Evolutionary conservation across 2,888 invertebrate genomes (phyloP).

Genomic region (Muscina levida): DNA sequence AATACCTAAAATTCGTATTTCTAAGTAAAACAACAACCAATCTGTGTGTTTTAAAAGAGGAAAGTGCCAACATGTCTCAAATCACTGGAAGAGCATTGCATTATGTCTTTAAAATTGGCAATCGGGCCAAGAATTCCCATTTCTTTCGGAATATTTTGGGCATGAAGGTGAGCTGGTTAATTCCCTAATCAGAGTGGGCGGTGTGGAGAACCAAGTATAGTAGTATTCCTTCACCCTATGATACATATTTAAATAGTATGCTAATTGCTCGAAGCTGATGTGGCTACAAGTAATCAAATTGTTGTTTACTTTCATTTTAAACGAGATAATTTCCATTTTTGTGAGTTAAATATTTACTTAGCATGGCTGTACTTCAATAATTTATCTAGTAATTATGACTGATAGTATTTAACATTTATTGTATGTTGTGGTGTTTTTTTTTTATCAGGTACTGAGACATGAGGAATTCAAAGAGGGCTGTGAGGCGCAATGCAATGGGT

Average conservation of each 20-base stretch:
- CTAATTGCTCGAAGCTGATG: too few species aligned
- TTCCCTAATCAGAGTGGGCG: neutral
- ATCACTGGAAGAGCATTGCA: constrained; percentile 91
- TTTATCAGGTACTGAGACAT: constrained; percentile 90
- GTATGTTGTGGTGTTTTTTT: constrained; percentile 15
- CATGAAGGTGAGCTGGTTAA: constrained; percentile 89
- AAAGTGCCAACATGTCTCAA: constrained; percentile 68
- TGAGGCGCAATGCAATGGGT: constrained; percentile 99
- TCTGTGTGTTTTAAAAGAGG: too few species aligned
- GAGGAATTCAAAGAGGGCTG: constrained; percentile 99
- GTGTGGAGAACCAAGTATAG: too few species aligned
- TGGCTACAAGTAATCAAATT: neutral
- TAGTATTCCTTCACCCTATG: too few species aligned
- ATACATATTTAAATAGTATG: too few species aligned
- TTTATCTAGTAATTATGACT: neutral
- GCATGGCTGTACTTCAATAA: neutral
- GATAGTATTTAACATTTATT: neutral
- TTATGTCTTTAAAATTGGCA: constrained; percentile 97
- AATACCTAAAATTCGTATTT: too few species aligned
- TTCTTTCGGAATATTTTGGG: constrained; percentile 95
- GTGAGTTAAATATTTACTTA: neutral
- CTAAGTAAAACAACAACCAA: too few species aligned
- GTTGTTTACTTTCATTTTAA: neutral
- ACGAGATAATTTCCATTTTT: constrained; percentile 34
- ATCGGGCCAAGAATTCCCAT: constrained; percentile 90